Evolutionary conservation across 2,888 invertebrate species (phyloP), one percentile per base, ranked within the genome.

Genomic region (Eupithecia abbreviata): DNA sequence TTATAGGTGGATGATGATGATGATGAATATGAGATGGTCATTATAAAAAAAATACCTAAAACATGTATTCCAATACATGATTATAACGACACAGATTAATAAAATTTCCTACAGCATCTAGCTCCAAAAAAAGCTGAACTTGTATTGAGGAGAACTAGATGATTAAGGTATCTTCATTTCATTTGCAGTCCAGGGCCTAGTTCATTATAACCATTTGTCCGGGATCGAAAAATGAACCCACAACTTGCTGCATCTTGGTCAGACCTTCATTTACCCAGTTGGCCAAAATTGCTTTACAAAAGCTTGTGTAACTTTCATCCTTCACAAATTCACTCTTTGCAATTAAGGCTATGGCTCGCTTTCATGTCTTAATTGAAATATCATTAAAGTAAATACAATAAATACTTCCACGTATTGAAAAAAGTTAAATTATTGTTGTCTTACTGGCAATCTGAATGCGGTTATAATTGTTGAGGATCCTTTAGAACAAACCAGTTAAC

Each of bases 301-400:
- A 51, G 15, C n/a, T 51, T 51, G 51, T 51, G n/a, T 6, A n/a
- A 51, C 51, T 51, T 51, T 15, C 51, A 15, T 15, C 3, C 51
- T 51, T 51, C 51, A 51, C 51, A 49, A 49, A 5, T 51, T 51
- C 4, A 51, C 41, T 65, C 7, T 65, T 30, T 65, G 41, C 62
- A 65, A 65, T 41, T 69, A 51, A 66, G 68, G 49, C 55, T 41
- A 69, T 43, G 5, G 55, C 43, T 73, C 55, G 67, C 76, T 76
- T 76, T 76, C 76, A 76, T 67, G 45, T 67, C 67, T 67, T 76
- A 73, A 76, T 76, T 73, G 47, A 71, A 73, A 66, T 58, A 65
- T 71, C 51, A 58, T 51, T 42, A 71, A 41, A 71, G 43, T 43
- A 58, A 72, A 70, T 49, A 69, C n/a, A 66, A 43, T 55, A 67